A percentile compares a stretch with the other conserved stretches of the same genome.
Conservation (phyloP, 2,888 invertebrate genomes). For the Allophyes oxyacanthae region DNA sequence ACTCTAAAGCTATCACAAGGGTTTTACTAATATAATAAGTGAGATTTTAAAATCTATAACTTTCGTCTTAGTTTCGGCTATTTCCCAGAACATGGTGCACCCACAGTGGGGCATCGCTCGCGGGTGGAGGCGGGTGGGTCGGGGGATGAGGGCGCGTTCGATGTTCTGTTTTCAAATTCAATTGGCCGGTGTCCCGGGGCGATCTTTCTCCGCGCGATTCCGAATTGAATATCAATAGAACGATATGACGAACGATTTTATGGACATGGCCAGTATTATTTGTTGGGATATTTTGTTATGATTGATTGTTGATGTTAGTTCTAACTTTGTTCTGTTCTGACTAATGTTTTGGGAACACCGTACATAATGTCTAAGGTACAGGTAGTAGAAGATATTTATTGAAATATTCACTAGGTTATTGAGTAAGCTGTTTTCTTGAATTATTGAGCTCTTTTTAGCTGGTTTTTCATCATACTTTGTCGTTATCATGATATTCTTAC, state of each 20-base stretch:
- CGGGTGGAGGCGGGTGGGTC: slow-evolving; percentile 36
- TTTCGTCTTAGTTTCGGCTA: slow-evolving; percentile 1
- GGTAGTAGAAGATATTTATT: too few species aligned
- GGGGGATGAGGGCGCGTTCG: slow-evolving; percentile 61
- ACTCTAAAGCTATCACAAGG: too few species aligned
- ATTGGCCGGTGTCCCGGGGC: slow-evolving; percentile 87
- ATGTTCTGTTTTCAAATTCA: slow-evolving; percentile 88
- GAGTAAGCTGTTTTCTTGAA: too few species aligned
- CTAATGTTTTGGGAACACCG: too few species aligned
- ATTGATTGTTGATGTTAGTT: slow-evolving; percentile 3
- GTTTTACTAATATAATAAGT: too few species aligned
- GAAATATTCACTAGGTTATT: too few species aligned
- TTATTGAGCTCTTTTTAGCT: too few species aligned
- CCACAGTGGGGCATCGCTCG: slow-evolving; percentile 44
- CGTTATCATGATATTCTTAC: too few species aligned
- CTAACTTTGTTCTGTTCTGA: too few species aligned
- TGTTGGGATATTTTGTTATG: slow-evolving; percentile 9
- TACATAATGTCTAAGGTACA: too few species aligned
- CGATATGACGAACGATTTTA: slow-evolving; percentile 66
- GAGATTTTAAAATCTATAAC: neutral
- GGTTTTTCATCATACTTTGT: too few species aligned
- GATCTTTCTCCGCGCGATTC: slow-evolving; percentile 85
- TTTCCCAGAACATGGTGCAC: slow-evolving; percentile 53
- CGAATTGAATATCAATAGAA: slow-evolving; percentile 88
- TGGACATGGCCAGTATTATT: slow-evolving; percentile 69